A percentile compares a stretch with the other conserved stretches of the same genome.
Evolutionary conservation across 2,113 vertebrate species (phyloP).

Genomic region (Triplophysa rosa): DNA sequence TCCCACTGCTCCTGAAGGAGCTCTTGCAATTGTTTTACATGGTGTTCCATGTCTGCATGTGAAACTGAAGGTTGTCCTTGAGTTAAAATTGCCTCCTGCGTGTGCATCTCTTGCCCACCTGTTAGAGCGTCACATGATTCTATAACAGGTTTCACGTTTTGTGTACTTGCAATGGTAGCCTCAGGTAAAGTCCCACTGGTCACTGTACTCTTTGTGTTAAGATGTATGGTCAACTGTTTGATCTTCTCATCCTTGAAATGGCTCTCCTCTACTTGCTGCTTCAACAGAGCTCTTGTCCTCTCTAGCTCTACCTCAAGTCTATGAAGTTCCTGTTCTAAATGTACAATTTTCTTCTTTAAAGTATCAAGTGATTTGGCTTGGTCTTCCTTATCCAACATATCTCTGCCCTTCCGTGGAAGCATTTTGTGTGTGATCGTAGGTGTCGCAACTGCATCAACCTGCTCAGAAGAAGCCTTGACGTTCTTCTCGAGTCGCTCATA

Average conservation of each 20-base stretch:
- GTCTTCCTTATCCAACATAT: constrained; percentile 55
- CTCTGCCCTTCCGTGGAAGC: neutral
- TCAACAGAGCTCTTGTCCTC: constrained; percentile 68
- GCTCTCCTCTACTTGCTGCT: constrained; percentile 77
- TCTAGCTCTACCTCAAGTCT: constrained; percentile 77
- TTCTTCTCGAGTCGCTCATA: constrained; percentile 48
- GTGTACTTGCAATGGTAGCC: neutral
- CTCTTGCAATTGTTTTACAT: constrained; percentile 84
- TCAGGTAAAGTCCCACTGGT: constrained; percentile 42
- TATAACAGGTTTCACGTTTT: neutral
- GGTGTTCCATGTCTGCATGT: constrained; percentile 75
- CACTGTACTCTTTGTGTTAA: constrained; percentile 23
- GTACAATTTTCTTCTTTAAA: constrained; percentile 79
- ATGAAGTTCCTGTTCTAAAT: constrained; percentile 81
- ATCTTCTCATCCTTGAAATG: constrained; percentile 77
- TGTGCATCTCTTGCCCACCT: constrained; percentile 6
- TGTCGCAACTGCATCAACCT: constrained; percentile 28
- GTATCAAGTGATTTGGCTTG: constrained; percentile 62
- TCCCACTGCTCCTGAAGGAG: constrained; percentile 93
- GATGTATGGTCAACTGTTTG: constrained; percentile 68
- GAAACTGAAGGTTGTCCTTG: constrained; percentile 16
- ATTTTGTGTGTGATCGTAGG: constrained; percentile 3
- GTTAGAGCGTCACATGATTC: constrained; percentile 2
- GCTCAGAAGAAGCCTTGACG: constrained; percentile 45
- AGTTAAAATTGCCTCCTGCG: neutral